Base-by-base conservation (phyloP, 2,113 vertebrate species). In the Oriolus oriolus region DNA sequence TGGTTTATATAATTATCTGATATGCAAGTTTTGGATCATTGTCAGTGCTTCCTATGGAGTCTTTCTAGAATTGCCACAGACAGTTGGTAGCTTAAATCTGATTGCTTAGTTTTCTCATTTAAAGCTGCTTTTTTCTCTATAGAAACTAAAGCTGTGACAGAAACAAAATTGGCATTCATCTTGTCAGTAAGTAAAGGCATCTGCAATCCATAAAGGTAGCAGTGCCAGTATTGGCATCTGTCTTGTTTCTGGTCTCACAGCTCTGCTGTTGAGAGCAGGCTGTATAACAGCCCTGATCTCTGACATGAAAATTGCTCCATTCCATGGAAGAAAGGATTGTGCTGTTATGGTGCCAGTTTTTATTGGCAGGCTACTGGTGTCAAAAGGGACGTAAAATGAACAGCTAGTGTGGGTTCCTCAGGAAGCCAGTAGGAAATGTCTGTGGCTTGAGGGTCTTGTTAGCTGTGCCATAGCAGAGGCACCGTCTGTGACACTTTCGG, bases 151-250 rank as follows among this genome's bases (percentile, higher is more conserved):
- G 39, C 50, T 59, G 18, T 26, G 42, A 60, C 30, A 85, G 63
- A 75, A 93, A 66, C 24, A 64, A 76, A 79, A 33, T 21, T 27
- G 52, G 13, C 26, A 35, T 75, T 66, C 56, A 44, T 12, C 37
- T 70, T 73, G 42, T 28, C 59, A 76, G 87, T 68, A 79, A 93
- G 87, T n/a, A 61, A 74, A 89, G 53, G 50, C 75, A 79, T 84
- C 66, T 74, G 56, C 35, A 82, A 19, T 69, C 94, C 56, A 61
- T 73, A 75, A 82, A 82, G 57, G 65, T 45, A 68, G 23, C 74
- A 71, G 59, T 81, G 87, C 94, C 94, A 96, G 16, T 50, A 49
- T 10, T 85, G 87, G 66, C 89, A 91, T 74, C 78, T 91, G 78
- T 41, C 78, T 84, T 52, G 30, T 61, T 95, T 88, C 81, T 91